Percentiles rank a stretch among this genome's conserved stretches.
These are phyloP conservation scores for Xenopus petersii DNA, from an alignment of 2,797 vertebrate genomes.

Conservation along the genomic window DNA sequence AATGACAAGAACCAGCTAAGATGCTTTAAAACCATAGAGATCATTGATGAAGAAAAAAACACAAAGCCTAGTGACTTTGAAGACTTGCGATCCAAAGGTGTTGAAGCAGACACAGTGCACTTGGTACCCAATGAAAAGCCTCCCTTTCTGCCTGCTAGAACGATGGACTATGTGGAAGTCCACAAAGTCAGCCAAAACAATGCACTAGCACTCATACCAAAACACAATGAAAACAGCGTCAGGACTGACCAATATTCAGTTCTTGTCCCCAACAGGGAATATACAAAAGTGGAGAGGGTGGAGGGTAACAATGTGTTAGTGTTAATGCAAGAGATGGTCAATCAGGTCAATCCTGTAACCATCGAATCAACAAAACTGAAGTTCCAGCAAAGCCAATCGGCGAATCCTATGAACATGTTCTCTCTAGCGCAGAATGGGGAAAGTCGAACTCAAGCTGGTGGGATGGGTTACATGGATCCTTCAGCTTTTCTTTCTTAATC, in stretches of 20 bases:
- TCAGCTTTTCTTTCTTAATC: slow-evolving; percentile 64
- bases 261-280: slow-evolving; percentile 67
- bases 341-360: slow-evolving; percentile 46
- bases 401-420: slow-evolving; percentile 58
- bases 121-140: slow-evolving; percentile 49
- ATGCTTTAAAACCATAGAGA: slow-evolving; percentile 46
- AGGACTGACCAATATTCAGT: slow-evolving; percentile 46
- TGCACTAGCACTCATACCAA: slow-evolving; percentile 72
- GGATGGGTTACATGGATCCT: slow-evolving; percentile 83
- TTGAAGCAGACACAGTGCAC: slow-evolving; percentile 48
- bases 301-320: slow-evolving; percentile 70
- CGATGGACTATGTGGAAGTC: slow-evolving; percentile 83
- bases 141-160: slow-evolving; percentile 50
- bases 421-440: slow-evolving; percentile 29
- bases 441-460: slow-evolving; percentile 52
- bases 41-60: slow-evolving; percentile 18
- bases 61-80: slow-evolving; percentile 42
- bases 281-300: slow-evolving; percentile 80
- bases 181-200: slow-evolving; percentile 76
- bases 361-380: slow-evolving; percentile 54
- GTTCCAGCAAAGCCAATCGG: slow-evolving; percentile 50
- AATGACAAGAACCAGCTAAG: slow-evolving; percentile 49
- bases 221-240: slow-evolving; percentile 54
- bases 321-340: slow-evolving; percentile 67
- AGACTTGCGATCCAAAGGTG: slow-evolving; percentile 50